Evolutionary conservation across 23 tunicate species (phyloP).

Genomic region (Clavelina lepadiformis): DNA sequence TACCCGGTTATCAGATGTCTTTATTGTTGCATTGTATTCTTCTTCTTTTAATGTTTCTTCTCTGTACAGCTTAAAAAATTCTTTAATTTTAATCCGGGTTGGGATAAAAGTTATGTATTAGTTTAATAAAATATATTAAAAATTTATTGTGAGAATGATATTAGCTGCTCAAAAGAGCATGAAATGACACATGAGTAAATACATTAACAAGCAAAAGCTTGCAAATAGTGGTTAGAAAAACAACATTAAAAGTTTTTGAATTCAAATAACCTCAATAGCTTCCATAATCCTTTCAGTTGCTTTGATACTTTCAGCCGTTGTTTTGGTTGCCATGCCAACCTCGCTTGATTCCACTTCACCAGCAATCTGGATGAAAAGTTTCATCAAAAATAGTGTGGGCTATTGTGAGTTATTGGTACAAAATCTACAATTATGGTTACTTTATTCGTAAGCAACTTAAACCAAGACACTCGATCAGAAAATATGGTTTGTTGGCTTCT

Average conservation of each 20-base stretch:
- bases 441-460: no score
- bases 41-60: slow-evolving; percentile 29
- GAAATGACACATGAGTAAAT: no score
- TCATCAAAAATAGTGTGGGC: no score
- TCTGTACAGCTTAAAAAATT: slow-evolving; percentile 23
- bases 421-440: no score
- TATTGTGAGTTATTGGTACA: no score
- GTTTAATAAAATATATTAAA: background rate
- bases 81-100: background rate
- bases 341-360: slow-evolving; percentile 36
- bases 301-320: slow-evolving; percentile 56
- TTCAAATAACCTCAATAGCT: slow-evolving; percentile 75
- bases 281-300: slow-evolving; percentile 93
- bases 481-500: no score
- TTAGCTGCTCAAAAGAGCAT: no score
- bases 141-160: no score
- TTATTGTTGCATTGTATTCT: slow-evolving; percentile 14
- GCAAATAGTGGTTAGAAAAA: no score
- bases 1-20: background rate
- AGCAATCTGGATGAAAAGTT: slow-evolving; percentile 24
- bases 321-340: slow-evolving; percentile 58
- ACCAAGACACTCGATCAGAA: no score
- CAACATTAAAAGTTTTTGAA: no score
- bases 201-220: no score
- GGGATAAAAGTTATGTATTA: background rate